Conservation (phyloP, 2,797 vertebrate genomes). For the Agapornis canus region DNA sequence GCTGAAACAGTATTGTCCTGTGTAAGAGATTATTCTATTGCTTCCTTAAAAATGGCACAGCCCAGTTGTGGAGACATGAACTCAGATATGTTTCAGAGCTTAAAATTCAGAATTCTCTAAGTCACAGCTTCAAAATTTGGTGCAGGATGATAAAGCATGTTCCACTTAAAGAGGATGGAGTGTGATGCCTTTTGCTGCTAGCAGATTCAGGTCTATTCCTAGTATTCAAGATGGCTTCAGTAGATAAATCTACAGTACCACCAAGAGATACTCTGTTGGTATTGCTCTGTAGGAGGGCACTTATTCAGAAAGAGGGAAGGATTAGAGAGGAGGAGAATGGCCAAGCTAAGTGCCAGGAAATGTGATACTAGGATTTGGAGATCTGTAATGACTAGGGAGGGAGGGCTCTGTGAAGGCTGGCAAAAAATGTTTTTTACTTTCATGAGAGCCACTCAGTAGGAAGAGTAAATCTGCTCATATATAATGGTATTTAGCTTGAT, state of each 20-base stretch:
- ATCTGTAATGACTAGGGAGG: neutral
- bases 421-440: neutral
- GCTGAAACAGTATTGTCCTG: neutral
- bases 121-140: neutral
- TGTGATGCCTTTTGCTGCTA: neutral
- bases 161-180: neutral
- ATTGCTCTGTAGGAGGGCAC: neutral
- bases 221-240: neutral
- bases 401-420: neutral
- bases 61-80: neutral
- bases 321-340: neutral
- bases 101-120: neutral
- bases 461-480: neutral
- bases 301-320: neutral
- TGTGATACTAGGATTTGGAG: neutral
- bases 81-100: neutral
- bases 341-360: neutral
- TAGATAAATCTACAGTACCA: neutral
- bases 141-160: neutral
- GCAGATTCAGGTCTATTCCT: neutral
- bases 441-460: neutral
- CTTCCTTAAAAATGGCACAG: neutral
- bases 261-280: neutral
- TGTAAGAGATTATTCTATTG: neutral
- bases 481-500: neutral